Evolutionary conservation across 2,113 vertebrate genomes (phyloP), one percentile per base, ranked within the genome.

Genomic region (Hyperopisus bebe): DNA sequence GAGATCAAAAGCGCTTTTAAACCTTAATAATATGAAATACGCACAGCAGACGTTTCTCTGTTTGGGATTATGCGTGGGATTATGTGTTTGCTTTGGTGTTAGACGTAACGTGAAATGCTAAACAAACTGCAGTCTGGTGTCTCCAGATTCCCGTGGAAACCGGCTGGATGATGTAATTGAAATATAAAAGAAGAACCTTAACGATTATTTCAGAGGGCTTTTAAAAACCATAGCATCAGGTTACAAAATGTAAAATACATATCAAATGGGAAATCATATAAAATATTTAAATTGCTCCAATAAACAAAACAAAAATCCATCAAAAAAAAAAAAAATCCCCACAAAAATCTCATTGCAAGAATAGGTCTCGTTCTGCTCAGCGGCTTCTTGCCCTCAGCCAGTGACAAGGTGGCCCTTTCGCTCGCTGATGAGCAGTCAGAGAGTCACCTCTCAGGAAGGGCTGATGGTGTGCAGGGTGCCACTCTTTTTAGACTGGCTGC

Each of bases 1-100:
- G 44, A 84, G 19, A 84, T 84, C 82, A 84, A 84, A 84, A 84
- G 82, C 42, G 19, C 42, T n/a, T 84, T 84, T 84, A 46, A 44
- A 84, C 24, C 82, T 84, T 39, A 84, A 84, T 84, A 84, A 84
- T 84, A 47, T 21, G 19, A 47, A 84, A 84, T 84, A 42, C 19
- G 44, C 19, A 84, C 6, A 15, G 74, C 6, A 84, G 82, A 47
- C 82, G 13, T 84, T 84, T n/a, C 42, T 84, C 15, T 84, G 82
- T 84, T 44, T 84, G 39, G 82, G 82, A 47, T 83, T 83, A 83
- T 44, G 80, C 80, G 21, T 46, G 70, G 70, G 70, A 77, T 80
- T 80, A 80, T 47, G 44, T 84, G 82, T 84, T 84, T 84, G 47
- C 82, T 84, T 84, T 47, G 39, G 39, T 84, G 21, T 84, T 47